These are phyloP conservation scores for Oostethus manadensis DNA, from an alignment of 2,113 vertebrate species.

Conservation along the genomic window DNA sequence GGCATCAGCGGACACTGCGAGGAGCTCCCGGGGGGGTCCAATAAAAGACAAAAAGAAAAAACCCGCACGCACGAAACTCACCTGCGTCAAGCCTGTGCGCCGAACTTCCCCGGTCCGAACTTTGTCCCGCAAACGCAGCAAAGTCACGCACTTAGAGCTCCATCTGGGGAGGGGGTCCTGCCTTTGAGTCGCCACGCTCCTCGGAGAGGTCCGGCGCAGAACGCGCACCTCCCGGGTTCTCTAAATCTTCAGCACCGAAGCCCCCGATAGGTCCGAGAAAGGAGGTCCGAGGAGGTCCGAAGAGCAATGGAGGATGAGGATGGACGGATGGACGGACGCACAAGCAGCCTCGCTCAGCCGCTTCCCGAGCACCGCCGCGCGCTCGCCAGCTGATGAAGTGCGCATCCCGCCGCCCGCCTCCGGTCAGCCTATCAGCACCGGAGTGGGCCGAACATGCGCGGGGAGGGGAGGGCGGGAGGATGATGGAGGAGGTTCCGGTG, in stretches of 20 bases:
- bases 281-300: not conserved
- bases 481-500: not conserved
- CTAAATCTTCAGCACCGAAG: too few relatives aligned
- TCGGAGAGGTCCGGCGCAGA: not conserved
- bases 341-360: slow-evolving; percentile 36
- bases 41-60: too few relatives aligned
- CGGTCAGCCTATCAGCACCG: slow-evolving; percentile 41
- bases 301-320: not conserved
- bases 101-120: too few relatives aligned
- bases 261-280: not conserved
- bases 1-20: too few relatives aligned
- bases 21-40: too few relatives aligned
- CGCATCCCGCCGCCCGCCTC: slow-evolving; percentile 55
- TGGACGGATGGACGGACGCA: slow-evolving; percentile 33
- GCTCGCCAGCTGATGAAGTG: slow-evolving; percentile 62
- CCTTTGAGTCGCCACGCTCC: not conserved
- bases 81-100: too few relatives aligned
- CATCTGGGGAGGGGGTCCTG: not conserved
- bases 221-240: too few relatives aligned
- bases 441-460: not conserved
- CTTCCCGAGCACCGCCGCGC: slow-evolving; percentile 50
- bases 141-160: too few relatives aligned
- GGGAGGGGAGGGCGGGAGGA: not conserved
- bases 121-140: too few relatives aligned
- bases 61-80: too few relatives aligned